phyloP scores from a whole-genome alignment of 2,797 vertebrate species.

The Anniella stebbinsi region DNA sequence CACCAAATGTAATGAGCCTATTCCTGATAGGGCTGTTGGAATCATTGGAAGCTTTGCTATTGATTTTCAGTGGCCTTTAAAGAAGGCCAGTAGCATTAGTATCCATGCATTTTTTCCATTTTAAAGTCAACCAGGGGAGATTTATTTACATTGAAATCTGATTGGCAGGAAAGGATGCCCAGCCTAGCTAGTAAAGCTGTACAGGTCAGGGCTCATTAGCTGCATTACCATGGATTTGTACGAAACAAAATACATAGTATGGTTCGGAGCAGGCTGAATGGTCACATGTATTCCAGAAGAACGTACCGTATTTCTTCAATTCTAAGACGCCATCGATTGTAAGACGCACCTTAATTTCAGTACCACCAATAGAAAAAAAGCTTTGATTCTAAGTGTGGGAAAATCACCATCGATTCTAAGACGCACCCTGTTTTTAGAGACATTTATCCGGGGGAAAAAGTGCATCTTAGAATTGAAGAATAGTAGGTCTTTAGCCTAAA shows the following conservation, averaged over 20 bases:
- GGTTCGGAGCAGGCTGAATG: background rate
- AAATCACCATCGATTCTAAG: no score
- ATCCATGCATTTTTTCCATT: background rate
- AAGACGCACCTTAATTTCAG: no score
- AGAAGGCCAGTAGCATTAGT: conserved; percentile 2
- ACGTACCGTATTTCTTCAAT: no score
- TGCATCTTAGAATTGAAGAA: no score
- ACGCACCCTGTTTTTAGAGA: no score
- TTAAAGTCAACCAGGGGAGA: background rate
- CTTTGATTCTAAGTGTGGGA: no score
- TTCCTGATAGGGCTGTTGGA: background rate
- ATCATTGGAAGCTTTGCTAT: background rate
- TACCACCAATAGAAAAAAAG: no score
- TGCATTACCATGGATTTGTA: conserved; percentile 24
- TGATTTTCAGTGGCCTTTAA: conserved; percentile 16
- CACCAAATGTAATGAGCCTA: background rate
- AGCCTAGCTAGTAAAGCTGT: conserved; percentile 1
- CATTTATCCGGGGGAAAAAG: no score
- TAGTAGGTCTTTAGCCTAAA: background rate
- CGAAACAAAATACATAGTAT: background rate
- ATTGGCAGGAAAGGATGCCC: background rate
- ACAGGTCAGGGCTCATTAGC: conserved; percentile 5
- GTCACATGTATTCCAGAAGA: background rate
- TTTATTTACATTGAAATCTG: conserved; percentile 26
- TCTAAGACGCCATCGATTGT: no score